Base-by-base conservation (phyloP, 2,888 invertebrate genomes). In the Zygogramma bicolorata region DNA sequence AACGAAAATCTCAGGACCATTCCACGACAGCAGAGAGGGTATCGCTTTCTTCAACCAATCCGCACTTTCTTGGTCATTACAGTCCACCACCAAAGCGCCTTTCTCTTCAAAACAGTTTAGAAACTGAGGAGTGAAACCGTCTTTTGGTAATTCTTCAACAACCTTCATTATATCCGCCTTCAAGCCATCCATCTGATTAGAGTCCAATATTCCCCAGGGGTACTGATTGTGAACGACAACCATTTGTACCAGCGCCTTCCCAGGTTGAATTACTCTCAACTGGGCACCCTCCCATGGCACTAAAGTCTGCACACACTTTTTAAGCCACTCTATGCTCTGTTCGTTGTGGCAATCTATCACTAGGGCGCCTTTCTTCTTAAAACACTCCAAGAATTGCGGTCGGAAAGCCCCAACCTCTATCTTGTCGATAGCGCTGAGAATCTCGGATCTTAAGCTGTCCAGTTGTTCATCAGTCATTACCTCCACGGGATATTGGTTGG, bases 351-450 rank as follows among this genome's bases (percentile, higher is more conserved):
- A 73, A 42, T 66, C 60, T 18, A 73, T 61, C 22, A 62, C 29
- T 42, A 73, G 62, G n/a, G 73, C 61, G 6, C 73, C 73, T 4
- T 65, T 73, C 40, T 73, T 61, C 13, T 62, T 53, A 29, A 53
- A 59, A 46, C 69, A 69, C 49, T 73, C 73, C 20, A 66, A 73
- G 53, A 73, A 73, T 62, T 73, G 73, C 7, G 73, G 73, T 27
- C 73, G 69, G 29, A 73, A 65, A 6, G 61, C 57, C 20, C 53
- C 61, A 18, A 66, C 66, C 34, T 65, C 68, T 10, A 73, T 73
- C 18, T 46, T 61, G 62, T 73, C 73, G n/a, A 73, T 65, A 7
- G 69, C 57, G 34, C 65, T 62, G 10, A 73, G 61, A 62, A 73
- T 69, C 66, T 65, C 65, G 5, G 68, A 61, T 46, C 69, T 65